A percentile compares a stretch with the other conserved stretches of the same genome.
Evolutionary conservation across 2,113 vertebrate genomes (phyloP).

Genomic region (Hippocampus comes): DNA sequence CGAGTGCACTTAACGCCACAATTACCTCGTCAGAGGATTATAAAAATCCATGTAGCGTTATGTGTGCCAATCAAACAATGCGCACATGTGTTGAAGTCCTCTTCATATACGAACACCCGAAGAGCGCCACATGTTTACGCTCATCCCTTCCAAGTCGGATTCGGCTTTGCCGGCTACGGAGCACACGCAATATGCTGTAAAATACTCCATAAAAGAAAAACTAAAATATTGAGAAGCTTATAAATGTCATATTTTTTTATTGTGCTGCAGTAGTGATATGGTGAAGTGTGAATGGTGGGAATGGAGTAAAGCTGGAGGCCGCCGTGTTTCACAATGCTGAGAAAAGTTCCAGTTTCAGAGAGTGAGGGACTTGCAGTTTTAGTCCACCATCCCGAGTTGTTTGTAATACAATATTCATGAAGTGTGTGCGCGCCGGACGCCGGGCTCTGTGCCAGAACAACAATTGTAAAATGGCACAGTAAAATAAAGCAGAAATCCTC

Average conservation of each 20-base stretch:
- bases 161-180: neutral
- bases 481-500: conserved; percentile 58
- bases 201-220: neutral
- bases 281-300: conserved; percentile 33
- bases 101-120: neutral
- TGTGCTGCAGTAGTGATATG: conserved; percentile 73
- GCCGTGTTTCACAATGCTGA: conserved; percentile 17
- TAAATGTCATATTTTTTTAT: conserved; percentile 63
- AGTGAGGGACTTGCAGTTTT: conserved; percentile 11
- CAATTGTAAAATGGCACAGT: conserved; percentile 58
- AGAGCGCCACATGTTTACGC: neutral
- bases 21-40: conserved; percentile 21
- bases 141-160: neutral
- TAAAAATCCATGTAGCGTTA: conserved; percentile 38
- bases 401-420: conserved; percentile 49
- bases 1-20: conserved; percentile 20
- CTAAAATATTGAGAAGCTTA: conserved; percentile 45
- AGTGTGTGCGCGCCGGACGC: conserved; percentile 31
- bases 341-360: conserved; percentile 18
- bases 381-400: conserved; percentile 34
- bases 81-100: conserved; percentile 22
- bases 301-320: conserved; percentile 34
- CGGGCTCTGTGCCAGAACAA: conserved; percentile 51
- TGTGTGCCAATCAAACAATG: conserved; percentile 47
- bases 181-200: neutral